Percentiles rank a stretch among this genome's conserved stretches.
These are phyloP conservation scores for Intellagama lesueurii DNA, from an alignment of 2,797 vertebrate genomes.

Conservation along the genomic window DNA sequence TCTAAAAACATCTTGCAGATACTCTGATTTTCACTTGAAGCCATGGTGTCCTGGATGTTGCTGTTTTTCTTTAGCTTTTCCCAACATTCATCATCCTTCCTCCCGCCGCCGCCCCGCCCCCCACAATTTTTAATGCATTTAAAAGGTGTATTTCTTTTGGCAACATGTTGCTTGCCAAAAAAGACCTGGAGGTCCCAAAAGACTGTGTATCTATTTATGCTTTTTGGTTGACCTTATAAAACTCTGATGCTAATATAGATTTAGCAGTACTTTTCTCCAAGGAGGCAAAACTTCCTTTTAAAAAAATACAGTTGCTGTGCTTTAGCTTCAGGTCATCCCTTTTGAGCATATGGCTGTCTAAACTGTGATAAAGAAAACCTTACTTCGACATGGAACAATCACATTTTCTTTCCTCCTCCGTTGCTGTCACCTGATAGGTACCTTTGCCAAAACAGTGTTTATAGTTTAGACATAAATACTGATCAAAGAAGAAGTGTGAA, in stretches of 20 bases:
- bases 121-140: background rate
- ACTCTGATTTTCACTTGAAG: no score
- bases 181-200: no score
- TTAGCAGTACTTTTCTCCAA: background rate
- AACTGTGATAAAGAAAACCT: no score
- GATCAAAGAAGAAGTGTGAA: constrained; percentile 38
- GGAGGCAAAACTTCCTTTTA: background rate
- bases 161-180: no score
- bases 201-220: background rate
- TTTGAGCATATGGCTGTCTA: background rate
- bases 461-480: constrained; percentile 46
- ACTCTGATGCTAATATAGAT: no score
- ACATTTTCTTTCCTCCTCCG: constrained; percentile 28
- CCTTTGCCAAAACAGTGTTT: constrained; percentile 28
- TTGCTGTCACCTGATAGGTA: constrained; percentile 26
- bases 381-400: constrained; percentile 16
- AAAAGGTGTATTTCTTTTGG: background rate
- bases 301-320: background rate
- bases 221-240: background rate
- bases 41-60: no score
- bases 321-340: background rate
- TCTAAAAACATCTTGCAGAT: no score
- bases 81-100: background rate
- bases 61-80: background rate
- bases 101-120: no score